Evolutionary conservation across 2,888 invertebrate species (phyloP).

Genomic region (Gortyna flavago): DNA sequence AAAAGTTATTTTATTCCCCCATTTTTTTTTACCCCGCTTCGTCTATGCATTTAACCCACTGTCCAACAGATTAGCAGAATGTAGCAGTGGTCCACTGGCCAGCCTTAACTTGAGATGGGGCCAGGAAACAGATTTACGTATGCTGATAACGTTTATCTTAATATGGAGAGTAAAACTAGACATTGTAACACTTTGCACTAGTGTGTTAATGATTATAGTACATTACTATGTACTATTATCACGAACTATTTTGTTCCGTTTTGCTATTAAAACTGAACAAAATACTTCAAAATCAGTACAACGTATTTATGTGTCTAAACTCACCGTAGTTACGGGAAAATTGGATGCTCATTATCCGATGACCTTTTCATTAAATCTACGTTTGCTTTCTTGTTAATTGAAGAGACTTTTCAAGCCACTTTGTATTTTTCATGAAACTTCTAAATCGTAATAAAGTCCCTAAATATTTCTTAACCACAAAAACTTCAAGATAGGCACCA

Average conservation of each 20-base stretch:
- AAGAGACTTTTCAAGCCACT: neutral
- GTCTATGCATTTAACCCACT: slow-evolving; percentile 2
- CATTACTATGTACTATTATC: neutral
- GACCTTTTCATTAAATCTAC: neutral
- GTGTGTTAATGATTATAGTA: neutral
- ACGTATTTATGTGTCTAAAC: too few relatives aligned
- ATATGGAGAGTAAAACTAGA: slow-evolving; percentile 25
- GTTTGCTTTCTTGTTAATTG: neutral
- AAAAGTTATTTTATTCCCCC: neutral
- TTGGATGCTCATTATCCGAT: neutral
- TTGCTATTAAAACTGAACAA: neutral
- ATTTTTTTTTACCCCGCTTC: slow-evolving; percentile 16
- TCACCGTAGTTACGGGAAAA: neutral
- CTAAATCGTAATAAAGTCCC: neutral
- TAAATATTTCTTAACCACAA: neutral
- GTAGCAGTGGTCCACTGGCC: slow-evolving; percentile 32
- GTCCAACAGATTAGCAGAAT: slow-evolving; percentile 47
- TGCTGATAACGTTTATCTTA: slow-evolving; percentile 47
- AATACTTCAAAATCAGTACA: neutral
- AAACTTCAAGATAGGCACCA: too few relatives aligned
- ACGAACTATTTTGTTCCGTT: neutral
- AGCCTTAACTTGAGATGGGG: slow-evolving; percentile 39
- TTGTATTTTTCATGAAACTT: neutral
- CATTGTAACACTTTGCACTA: slow-evolving; percentile 8
- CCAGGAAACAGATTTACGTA: slow-evolving; percentile 46